Conservation (phyloP, 2,113 vertebrate species). For the Cygnus buccinator region DNA sequence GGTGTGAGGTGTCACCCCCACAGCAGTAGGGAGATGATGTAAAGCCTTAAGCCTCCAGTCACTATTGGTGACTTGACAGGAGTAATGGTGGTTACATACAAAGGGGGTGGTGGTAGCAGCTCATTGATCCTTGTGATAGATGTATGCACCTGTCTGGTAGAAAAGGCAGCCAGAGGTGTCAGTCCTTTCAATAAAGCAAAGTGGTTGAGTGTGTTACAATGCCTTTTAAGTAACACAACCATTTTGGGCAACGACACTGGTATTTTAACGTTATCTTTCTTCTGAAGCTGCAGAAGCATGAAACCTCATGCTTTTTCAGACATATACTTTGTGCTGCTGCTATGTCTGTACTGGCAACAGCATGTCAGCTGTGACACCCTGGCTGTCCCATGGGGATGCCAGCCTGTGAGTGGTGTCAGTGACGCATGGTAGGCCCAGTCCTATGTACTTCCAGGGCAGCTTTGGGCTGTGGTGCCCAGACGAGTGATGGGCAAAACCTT, state of each 20-base stretch:
- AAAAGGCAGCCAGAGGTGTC: not conserved
- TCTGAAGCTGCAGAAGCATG: not conserved
- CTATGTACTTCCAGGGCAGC: not conserved
- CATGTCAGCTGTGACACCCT: not conserved
- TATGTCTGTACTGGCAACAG: not conserved
- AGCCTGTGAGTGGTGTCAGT: not conserved
- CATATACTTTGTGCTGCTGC: not conserved
- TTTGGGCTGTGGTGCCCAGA: not conserved
- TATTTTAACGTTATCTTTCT: not conserved
- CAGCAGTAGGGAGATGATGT: accelerated
- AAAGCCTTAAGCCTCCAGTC: not conserved
- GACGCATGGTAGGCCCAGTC: not conserved
- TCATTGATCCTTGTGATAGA: not conserved
- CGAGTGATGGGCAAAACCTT: not conserved
- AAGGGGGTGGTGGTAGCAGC: not conserved
- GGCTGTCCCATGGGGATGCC: not conserved
- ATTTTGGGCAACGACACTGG: not conserved
- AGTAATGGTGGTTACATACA: not conserved
- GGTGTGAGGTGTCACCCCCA: accelerated
- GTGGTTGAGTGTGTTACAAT: not conserved
- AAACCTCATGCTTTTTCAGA: not conserved
- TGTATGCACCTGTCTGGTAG: not conserved
- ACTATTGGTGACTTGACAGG: accelerated
- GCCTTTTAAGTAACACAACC: not conserved
- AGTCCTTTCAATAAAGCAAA: not conserved